Base-by-base conservation (phyloP, 2,888 invertebrate species). In the Ormyrus thymus region DNA sequence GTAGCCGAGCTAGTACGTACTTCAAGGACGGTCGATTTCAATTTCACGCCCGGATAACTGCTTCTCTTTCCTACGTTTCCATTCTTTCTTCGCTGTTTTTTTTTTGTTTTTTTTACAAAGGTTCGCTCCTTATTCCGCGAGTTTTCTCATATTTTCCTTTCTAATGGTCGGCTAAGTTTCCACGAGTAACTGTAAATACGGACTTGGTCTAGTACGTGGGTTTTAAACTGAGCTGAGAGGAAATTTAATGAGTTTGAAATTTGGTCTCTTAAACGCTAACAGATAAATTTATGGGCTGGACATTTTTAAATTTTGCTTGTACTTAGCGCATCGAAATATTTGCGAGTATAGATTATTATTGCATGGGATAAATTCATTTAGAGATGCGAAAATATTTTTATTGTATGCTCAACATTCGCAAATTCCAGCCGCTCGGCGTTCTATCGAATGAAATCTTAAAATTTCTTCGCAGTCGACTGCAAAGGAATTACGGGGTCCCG, bases 1-100 rank as follows among this genome's bases (percentile, higher is more conserved):
- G 11, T 64, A 29, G 81, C 59, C 66, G 43, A 29, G 58, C 66
- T 48, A 64, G 76, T 77, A 76, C 55, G 64, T 81, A 78, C 76
- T 61, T 78, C 65, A 64, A 69, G 72, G 15, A 76, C 65, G 70
- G 69, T 81, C 81, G 81, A 81, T 81, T 81, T 81, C 78, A 81
- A 81, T 81, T 81, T 81, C 73, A 78, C 69, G 78, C 76, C 70
- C 43, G 73, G 76, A 81, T 81, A 78, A 78, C 68, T 78, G 65
- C 69, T 72, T 51, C 58, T 66, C 72, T 48, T 8, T 62, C 69
- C 66, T 29, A 58, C 55, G 64, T 53, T 65, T 73, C 53, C 53
- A 9, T 55, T 76, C 65, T 1, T 64, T 61, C 50, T 65, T 58
- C 43, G 56, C 15, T 58, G 53, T 13, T 50, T 58, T 10, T 43